phyloP scores from a whole-genome alignment of 2,888 invertebrate species.

The Lochmaea capreae region DNA sequence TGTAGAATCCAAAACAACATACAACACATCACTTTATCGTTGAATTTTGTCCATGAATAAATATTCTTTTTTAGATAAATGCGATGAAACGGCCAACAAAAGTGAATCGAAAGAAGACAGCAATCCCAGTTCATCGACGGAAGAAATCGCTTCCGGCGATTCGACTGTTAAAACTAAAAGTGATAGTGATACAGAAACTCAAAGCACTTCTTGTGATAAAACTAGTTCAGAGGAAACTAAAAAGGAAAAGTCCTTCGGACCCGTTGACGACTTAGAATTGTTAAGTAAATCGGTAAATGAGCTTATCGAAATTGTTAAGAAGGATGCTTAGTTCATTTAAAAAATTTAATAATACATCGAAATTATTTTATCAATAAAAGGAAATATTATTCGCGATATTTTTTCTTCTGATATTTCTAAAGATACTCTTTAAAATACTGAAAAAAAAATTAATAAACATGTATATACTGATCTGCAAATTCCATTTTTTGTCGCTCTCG shows the following conservation, averaged over 20 bases:
- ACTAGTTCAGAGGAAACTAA: constrained; percentile 53
- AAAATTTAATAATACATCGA: constrained; percentile 18
- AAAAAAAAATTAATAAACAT: neutral
- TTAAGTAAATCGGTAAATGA: constrained; percentile 62
- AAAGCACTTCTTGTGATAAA: constrained; percentile 57
- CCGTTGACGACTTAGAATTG: constrained; percentile 60
- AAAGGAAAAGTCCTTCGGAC: constrained; percentile 51
- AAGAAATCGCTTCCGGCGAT: constrained; percentile 37
- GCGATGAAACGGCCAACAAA: constrained; percentile 43
- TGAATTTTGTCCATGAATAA: neutral
- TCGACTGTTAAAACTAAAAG: constrained; percentile 47
- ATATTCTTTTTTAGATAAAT: constrained; percentile 43
- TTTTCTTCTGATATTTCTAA: neutral
- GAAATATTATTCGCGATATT: neutral
- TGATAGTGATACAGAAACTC: constrained; percentile 59
- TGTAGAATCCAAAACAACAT: too few relatives aligned
- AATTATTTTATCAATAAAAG: neutral
- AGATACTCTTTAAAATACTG: constrained; percentile 6
- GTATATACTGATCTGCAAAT: too few relatives aligned
- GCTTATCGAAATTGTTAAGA: constrained; percentile 62
- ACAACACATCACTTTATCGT: too few relatives aligned
- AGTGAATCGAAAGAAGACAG: constrained; percentile 40
- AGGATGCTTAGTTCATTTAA: constrained; percentile 54
- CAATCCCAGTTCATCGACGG: constrained; percentile 59
- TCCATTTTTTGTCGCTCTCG: too few relatives aligned